phyloP scores from a whole-genome alignment of 2,888 invertebrate species.

The Timandra comae region DNA sequence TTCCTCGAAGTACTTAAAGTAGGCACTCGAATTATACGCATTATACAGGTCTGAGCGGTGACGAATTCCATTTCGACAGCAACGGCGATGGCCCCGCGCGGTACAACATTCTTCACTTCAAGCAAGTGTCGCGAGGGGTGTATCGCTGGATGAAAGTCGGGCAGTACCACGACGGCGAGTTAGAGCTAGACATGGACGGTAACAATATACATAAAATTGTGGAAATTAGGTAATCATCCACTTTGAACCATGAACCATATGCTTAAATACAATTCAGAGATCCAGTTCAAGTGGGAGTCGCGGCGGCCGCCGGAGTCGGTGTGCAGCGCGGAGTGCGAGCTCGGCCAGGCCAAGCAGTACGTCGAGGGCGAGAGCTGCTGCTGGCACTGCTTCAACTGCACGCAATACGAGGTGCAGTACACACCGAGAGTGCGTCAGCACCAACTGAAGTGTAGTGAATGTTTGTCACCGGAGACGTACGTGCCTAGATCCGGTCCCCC shows the following conservation, averaged over 20 bases:
- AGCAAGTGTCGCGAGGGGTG: slow-evolving; percentile 83
- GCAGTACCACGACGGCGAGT: slow-evolving; percentile 87
- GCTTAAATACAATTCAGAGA: slow-evolving; percentile 81
- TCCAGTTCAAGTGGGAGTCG: slow-evolving; percentile 89
- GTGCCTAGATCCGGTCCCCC: slow-evolving; percentile 84
- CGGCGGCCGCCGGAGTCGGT: slow-evolving; percentile 88
- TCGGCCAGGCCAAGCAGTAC: slow-evolving; percentile 93
- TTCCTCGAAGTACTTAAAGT: too few species aligned
- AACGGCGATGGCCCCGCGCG: slow-evolving; percentile 96
- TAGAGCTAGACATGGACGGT: slow-evolving; percentile 88
- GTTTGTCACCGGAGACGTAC: slow-evolving; percentile 51
- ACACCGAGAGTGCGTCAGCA: slow-evolving; percentile 44
- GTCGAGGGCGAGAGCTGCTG: slow-evolving; percentile 95
- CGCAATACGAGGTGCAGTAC: slow-evolving; percentile 51
- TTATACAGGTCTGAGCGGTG: slow-evolving; percentile 90
- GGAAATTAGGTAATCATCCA: too few species aligned
- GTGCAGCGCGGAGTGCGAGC: slow-evolving; percentile 91
- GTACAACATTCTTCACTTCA: slow-evolving; percentile 96
- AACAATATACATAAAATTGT: too few species aligned
- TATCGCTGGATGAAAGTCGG: slow-evolving; percentile 92
- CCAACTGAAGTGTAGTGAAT: too few species aligned
- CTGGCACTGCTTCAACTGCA: slow-evolving; percentile 90
- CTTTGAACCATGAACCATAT: too few species aligned
- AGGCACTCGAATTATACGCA: too few species aligned
- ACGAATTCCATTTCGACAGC: slow-evolving; percentile 90